Conservation (phyloP, 2,113 vertebrate species). For the Empidonax traillii region DNA sequence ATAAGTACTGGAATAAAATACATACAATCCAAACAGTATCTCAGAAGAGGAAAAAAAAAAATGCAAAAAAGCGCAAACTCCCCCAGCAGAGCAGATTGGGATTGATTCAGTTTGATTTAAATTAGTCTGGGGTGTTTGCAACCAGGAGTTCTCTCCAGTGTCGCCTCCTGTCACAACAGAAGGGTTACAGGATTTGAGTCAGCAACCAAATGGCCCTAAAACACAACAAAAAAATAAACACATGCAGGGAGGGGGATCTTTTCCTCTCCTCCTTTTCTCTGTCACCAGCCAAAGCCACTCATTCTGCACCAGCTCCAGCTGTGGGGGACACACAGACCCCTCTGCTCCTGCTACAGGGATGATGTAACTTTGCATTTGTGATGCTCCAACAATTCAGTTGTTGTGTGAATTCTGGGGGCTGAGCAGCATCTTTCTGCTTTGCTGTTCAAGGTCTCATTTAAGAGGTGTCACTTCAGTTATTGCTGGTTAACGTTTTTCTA, state of each 20-base stretch:
- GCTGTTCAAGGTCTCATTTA: background rate
- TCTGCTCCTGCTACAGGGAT: background rate
- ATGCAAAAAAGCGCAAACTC: background rate
- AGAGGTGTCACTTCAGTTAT: background rate
- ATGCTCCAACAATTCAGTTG: background rate
- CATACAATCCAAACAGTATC: background rate
- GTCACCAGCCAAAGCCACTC: background rate
- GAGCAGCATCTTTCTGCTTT: background rate
- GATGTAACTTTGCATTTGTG: background rate
- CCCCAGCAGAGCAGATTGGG: conserved; percentile 17
- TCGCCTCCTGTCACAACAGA: conserved; percentile 54
- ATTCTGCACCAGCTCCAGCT: background rate
- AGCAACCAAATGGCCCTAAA: conserved; percentile 51
- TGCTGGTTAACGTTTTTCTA: background rate
- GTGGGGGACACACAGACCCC: background rate
- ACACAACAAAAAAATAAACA: background rate
- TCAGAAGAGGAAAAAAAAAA: background rate
- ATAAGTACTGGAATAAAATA: background rate
- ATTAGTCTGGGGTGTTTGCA: conserved; percentile 34
- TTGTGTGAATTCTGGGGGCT: background rate
- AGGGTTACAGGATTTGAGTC: conserved; percentile 21
- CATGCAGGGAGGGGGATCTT: background rate
- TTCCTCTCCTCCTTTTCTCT: background rate
- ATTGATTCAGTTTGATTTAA: conserved; percentile 8
- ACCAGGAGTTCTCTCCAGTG: conserved; percentile 11